phyloP scores from a whole-genome alignment of 1,140 invertebrate genomes.

The Zaprionus tsacasi region DNA sequence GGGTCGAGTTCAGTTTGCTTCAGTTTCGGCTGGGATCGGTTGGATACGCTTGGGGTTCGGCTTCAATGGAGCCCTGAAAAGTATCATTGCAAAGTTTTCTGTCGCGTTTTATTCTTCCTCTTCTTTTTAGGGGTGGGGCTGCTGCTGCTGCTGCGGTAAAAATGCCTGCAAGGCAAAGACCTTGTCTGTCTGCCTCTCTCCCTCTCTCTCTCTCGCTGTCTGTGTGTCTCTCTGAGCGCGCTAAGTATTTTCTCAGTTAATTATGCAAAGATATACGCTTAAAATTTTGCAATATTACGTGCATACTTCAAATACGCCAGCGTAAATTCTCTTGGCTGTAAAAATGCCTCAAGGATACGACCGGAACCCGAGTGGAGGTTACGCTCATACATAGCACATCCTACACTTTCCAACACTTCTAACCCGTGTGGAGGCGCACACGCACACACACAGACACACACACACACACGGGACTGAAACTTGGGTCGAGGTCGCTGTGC shows the following conservation, averaged over 20 bases:
- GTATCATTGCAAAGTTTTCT: constrained; percentile 81
- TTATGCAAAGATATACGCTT: constrained; percentile 82
- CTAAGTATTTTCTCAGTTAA: constrained; percentile 83
- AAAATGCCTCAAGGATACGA: constrained; percentile 72
- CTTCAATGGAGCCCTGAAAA: constrained; percentile 36
- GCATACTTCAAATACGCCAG: constrained; percentile 77
- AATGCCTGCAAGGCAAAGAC: constrained; percentile 68
- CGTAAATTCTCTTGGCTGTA: constrained; percentile 61
- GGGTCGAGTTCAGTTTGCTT: neutral
- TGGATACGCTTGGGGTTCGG: neutral
- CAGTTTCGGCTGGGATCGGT: constrained; percentile 7
- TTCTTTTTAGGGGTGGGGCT: constrained; percentile 6
- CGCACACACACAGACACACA: neutral
- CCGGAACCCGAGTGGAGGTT: constrained; percentile 4
- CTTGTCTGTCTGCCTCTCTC: constrained; percentile 17
- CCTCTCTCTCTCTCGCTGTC: neutral
- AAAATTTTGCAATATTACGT: constrained; percentile 83
- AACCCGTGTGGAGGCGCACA: neutral
- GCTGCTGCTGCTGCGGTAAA: constrained; percentile 63
- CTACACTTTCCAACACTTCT: neutral
- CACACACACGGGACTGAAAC: constrained; percentile 27
- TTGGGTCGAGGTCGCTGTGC: constrained; percentile 34
- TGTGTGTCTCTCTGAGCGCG: constrained; percentile 45
- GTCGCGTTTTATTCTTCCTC: constrained; percentile 41
- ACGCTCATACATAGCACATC: neutral